Conservation (phyloP, 2,113 vertebrate genomes). For the Ifrita kowaldi region DNA sequence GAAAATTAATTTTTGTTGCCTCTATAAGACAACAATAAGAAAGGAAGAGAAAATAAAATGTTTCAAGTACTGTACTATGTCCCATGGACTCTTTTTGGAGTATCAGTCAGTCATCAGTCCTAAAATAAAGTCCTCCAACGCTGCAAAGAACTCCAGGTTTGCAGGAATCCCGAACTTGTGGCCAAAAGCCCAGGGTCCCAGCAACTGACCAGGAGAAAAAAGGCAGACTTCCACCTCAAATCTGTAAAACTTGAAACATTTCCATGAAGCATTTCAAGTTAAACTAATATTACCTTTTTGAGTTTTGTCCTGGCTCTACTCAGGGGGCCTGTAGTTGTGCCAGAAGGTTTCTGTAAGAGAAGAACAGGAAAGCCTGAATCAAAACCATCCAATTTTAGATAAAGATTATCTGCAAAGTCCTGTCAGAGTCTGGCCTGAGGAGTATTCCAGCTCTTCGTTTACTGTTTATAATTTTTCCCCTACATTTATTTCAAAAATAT, state of each 20-base stretch:
- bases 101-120: not conserved
- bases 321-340: not conserved
- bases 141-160: not conserved
- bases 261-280: not conserved
- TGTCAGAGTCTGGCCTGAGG: not conserved
- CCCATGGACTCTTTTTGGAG: not conserved
- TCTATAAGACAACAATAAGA: not conserved
- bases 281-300: not conserved
- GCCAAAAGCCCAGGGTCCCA: not conserved
- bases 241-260: not conserved
- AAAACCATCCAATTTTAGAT: not conserved
- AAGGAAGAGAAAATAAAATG: not conserved
- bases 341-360: conserved; percentile 1
- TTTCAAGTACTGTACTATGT: not conserved
- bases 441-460: not conserved
- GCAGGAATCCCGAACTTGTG: not conserved
- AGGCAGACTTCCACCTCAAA: not conserved
- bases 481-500: not conserved
- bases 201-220: not conserved
- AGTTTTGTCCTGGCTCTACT: not conserved
- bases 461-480: not conserved
- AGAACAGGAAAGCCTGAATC: not conserved
- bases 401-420: not conserved
- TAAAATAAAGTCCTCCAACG: not conserved
- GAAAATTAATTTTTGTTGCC: conserved; percentile 22